A percentile compares a stretch with the other conserved stretches of the same genome.
phyloP scores from a whole-genome alignment of 2,888 invertebrate genomes.

The Cryptops parisi region DNA sequence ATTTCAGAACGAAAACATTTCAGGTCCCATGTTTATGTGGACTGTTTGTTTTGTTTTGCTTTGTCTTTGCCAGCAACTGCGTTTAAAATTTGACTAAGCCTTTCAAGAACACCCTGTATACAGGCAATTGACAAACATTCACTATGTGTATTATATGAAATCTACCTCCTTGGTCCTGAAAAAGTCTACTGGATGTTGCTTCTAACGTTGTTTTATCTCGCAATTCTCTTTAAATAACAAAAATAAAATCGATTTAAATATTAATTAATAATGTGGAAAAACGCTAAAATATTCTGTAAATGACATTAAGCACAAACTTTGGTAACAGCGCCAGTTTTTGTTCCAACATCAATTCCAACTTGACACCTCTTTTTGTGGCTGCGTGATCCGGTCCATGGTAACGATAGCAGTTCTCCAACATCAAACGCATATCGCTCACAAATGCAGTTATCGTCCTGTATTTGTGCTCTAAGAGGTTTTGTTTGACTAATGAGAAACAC shows the following conservation, averaged over 20 bases:
- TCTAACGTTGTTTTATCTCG: slow-evolving; percentile 29
- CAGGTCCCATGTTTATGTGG: no score
- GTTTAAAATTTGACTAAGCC: no score
- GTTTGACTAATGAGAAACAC: slow-evolving; percentile 28
- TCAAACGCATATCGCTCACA: slow-evolving; percentile 35
- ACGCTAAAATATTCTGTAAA: not conserved
- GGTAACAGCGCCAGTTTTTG: slow-evolving; percentile 35
- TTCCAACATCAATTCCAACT: slow-evolving; percentile 36
- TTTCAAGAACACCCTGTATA: no score
- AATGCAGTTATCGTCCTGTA: slow-evolving; percentile 35
- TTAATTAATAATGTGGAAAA: not conserved
- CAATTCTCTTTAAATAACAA: slow-evolving; percentile 25
- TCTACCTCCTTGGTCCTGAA: slow-evolving; percentile 22
- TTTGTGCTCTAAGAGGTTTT: slow-evolving; percentile 28
- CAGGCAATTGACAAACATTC: no score
- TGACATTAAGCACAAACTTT: slow-evolving; percentile 26
- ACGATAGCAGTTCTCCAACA: slow-evolving; percentile 39
- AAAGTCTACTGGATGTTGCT: slow-evolving; percentile 24
- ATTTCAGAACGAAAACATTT: no score
- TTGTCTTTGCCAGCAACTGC: no score
- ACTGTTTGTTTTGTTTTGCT: no score
- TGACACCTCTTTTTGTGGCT: slow-evolving; percentile 33
- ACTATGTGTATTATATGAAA: no score
- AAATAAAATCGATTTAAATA: not conserved
- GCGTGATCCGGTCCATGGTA: slow-evolving; percentile 36